Percentiles rank a stretch among this genome's conserved stretches.
Evolutionary conservation across 2,888 invertebrate genomes (phyloP).

Genomic region (Pelosia muscerda): DNA sequence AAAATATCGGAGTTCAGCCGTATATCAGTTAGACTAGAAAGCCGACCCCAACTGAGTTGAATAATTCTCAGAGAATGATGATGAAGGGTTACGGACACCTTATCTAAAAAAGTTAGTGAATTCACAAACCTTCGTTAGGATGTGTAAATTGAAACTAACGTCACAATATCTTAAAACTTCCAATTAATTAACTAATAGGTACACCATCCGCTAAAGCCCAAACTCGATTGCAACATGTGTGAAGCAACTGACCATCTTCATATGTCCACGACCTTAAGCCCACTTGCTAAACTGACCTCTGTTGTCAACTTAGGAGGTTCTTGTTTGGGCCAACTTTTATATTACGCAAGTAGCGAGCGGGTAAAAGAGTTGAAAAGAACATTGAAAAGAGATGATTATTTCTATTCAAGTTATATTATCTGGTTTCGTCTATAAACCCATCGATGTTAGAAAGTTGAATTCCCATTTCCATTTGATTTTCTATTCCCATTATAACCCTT

Average conservation of each 20-base stretch:
- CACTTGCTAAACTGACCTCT: slow-evolving; percentile 39
- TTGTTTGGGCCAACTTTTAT: slow-evolving; percentile 19
- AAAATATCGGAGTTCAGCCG: too few relatives aligned
- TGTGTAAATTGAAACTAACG: too few relatives aligned
- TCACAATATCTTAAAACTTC: slow-evolving; percentile 3
- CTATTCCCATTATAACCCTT: not conserved
- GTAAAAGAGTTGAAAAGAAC: not conserved
- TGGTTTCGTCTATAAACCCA: not conserved
- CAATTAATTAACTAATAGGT: slow-evolving; percentile 28
- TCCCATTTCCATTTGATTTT: too few relatives aligned
- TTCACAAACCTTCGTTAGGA: not conserved
- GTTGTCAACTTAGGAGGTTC: slow-evolving; percentile 23
- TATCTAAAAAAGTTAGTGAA: too few relatives aligned
- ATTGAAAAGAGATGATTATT: not conserved
- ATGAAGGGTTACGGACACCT: too few relatives aligned
- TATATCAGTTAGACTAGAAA: too few relatives aligned
- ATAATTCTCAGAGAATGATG: too few relatives aligned
- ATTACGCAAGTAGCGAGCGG: slow-evolving; percentile 30
- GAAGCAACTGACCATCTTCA: slow-evolving; percentile 37
- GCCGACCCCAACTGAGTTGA: too few relatives aligned
- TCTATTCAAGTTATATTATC: not conserved
- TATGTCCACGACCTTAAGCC: slow-evolving; percentile 32
- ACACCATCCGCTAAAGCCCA: slow-evolving; percentile 17
- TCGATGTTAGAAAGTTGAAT: too few relatives aligned
- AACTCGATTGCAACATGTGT: slow-evolving; percentile 32